Evolutionary conservation across 1,140 invertebrate genomes (phyloP).

Genomic region (Heliconius congener): DNA sequence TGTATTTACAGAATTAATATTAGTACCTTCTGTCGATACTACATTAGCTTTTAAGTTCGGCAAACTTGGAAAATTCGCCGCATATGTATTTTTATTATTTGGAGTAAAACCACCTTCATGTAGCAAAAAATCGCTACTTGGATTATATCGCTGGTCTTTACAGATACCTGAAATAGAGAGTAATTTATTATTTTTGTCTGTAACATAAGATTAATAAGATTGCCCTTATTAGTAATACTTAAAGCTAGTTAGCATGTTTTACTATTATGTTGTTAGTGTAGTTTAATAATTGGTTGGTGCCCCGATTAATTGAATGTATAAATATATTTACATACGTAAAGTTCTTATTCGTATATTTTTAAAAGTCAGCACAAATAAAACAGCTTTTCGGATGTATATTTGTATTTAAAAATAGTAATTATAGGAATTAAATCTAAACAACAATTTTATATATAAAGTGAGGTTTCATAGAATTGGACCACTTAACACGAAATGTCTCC

Average conservation of each 20-base stretch:
- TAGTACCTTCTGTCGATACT: slow-evolving; percentile 26
- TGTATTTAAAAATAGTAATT: not conserved
- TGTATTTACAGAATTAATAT: slow-evolving; percentile 33
- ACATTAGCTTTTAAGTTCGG: slow-evolving; percentile 41
- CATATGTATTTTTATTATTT: slow-evolving; percentile 51
- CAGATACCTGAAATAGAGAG: slow-evolving; percentile 48
- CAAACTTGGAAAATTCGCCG: slow-evolving; percentile 54
- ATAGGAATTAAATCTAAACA: not conserved
- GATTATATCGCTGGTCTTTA: slow-evolving; percentile 54
- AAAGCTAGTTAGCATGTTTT: too few relatives aligned
- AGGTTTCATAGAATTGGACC: too few relatives aligned
- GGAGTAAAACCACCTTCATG: slow-evolving; percentile 56
- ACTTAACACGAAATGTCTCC: too few relatives aligned
- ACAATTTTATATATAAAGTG: not conserved
- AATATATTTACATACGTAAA: too few relatives aligned
- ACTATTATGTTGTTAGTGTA: too few relatives aligned
- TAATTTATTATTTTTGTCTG: not conserved
- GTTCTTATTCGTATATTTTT: too few relatives aligned
- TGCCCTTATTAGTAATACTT: too few relatives aligned
- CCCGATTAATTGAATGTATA: too few relatives aligned
- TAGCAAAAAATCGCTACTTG: slow-evolving; percentile 64
- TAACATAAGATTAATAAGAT: not conserved
- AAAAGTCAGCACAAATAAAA: not conserved
- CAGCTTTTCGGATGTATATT: not conserved
- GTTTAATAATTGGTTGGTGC: too few relatives aligned